phyloP scores from a whole-genome alignment of 2,888 invertebrate species.

The Margaritifera margaritifera region DNA sequence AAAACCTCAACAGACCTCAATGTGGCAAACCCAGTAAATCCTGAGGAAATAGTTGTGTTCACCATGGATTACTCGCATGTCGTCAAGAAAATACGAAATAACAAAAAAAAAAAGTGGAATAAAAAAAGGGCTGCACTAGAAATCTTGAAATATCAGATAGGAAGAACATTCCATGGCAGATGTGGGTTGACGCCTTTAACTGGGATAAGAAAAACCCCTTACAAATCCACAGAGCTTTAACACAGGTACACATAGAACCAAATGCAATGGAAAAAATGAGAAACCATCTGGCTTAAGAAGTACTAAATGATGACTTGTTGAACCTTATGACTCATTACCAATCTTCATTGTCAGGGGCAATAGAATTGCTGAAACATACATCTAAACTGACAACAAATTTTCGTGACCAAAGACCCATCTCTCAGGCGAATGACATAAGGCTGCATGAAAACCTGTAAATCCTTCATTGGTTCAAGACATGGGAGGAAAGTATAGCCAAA shows the following conservation, averaged over 20 bases:
- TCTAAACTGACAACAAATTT: slow-evolving; percentile 18
- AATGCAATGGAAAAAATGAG: slow-evolving; percentile 34
- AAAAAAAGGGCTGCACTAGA: slow-evolving; percentile 3
- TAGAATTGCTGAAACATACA: slow-evolving; percentile 19
- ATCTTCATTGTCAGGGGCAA: slow-evolving; percentile 14
- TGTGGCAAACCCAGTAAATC: slow-evolving; percentile 4
- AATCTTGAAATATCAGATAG: slow-evolving; percentile 8
- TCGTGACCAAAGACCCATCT: slow-evolving; percentile 17
- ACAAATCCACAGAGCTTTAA: slow-evolving; percentile 24
- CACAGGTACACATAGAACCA: slow-evolving; percentile 27
- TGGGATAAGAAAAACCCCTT: slow-evolving; percentile 27
- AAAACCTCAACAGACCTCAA: slow-evolving; percentile 10
- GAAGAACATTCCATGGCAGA: slow-evolving; percentile 23
- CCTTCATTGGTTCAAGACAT: slow-evolving; percentile 21
- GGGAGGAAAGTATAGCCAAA: slow-evolving; percentile 12
- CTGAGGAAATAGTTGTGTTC: slow-evolving; percentile 6
- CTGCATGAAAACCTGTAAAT: slow-evolving; percentile 11
- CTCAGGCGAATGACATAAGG: slow-evolving; percentile 17
- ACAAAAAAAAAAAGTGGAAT: slow-evolving; percentile 27
- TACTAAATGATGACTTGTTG: slow-evolving; percentile 28
- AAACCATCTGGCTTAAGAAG: slow-evolving; percentile 33
- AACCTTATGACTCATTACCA: slow-evolving; percentile 29
- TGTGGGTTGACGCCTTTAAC: slow-evolving; percentile 24
- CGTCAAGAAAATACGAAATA: slow-evolving; percentile 32
- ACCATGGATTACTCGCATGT: slow-evolving; percentile 28